phyloP scores from a whole-genome alignment of 2,888 invertebrate genomes.

The Andricus curvator region DNA sequence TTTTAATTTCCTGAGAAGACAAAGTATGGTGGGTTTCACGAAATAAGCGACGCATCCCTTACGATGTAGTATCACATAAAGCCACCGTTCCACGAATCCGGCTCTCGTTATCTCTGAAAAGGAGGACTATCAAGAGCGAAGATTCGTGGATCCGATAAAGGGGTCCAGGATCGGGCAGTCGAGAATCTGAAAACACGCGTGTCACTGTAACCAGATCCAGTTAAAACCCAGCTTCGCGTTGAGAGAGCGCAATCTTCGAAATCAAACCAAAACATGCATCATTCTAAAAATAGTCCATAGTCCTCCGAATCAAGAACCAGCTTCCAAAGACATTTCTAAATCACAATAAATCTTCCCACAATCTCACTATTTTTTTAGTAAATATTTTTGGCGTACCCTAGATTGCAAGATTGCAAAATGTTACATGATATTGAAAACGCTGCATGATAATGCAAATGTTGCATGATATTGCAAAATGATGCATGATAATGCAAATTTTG shows the following conservation, averaged over 20 bases:
- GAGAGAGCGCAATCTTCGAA: conserved; percentile 69
- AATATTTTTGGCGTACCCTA: no score
- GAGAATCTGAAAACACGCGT: conserved; percentile 63
- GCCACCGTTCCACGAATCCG: conserved; percentile 47
- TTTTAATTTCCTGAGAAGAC: conserved; percentile 41
- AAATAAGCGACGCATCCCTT: conserved; percentile 32
- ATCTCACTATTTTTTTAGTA: no score
- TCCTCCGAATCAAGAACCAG: neutral
- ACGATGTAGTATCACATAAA: conserved; percentile 15
- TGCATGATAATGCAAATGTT: no score
- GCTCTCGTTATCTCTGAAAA: conserved; percentile 30
- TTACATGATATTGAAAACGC: no score
- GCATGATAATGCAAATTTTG: no score
- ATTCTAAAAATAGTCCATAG: conserved; percentile 71
- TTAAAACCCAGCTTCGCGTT: conserved; percentile 59
- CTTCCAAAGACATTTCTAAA: neutral
- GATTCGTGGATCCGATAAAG: conserved; percentile 61
- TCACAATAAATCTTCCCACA: neutral
- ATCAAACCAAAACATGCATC: conserved; percentile 74
- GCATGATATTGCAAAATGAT: no score
- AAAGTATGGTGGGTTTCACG: conserved; percentile 42
- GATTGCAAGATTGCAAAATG: no score
- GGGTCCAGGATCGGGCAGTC: conserved; percentile 41
- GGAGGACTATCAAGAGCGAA: conserved; percentile 53
- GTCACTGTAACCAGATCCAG: conserved; percentile 69